Evolutionary conservation across 2,888 invertebrate genomes (phyloP), one percentile per base, ranked within the genome.

Genomic region (Stenodera caucasica): DNA sequence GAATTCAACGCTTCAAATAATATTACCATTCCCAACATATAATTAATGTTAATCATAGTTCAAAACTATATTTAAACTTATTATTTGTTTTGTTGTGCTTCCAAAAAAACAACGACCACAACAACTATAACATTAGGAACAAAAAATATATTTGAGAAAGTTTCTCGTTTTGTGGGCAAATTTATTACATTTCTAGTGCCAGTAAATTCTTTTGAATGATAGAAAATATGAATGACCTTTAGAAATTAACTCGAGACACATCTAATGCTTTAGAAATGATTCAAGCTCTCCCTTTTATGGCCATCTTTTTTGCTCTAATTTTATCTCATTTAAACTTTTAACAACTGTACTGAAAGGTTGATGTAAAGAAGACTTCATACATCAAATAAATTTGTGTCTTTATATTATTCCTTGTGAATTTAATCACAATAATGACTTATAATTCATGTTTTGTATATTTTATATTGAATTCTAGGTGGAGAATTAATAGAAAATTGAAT

Each of bases 261-360:
- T 40, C 26, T 49, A 14, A 45, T 32, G 23, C 33, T 21, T 57
- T 35, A 26, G 54, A 56, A 65, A 67, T 57, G 51, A 55, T 55
- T 45, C 40, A 40, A 40, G 8, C 21, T 40, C 18, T 40, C 11
- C 4, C 23, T 45, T 23, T 65, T 65, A 65, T 60, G 63, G n/a
- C 23, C 23, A 21, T 23, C 15, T 40, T 18, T 40, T 6, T 11
- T 37, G 11, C 45, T 23, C 68, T 70, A 70, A 70, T 68, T 67
- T 67, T 63, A 60, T 62, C 66, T 70, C 67, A 62, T 68, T 70
- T 63, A 70, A 69, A 69, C 64, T 70, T 70, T 67, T 60, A 70
- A 68, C 63, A 66, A 61, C 67, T 65, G 54, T 62, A 62, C 61
- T 55, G 2, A 23, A 58, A 64, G 63, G 63, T 64, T 64, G 59